phyloP scores from a whole-genome alignment of 2,888 invertebrate genomes.

The Apoda limacodes region DNA sequence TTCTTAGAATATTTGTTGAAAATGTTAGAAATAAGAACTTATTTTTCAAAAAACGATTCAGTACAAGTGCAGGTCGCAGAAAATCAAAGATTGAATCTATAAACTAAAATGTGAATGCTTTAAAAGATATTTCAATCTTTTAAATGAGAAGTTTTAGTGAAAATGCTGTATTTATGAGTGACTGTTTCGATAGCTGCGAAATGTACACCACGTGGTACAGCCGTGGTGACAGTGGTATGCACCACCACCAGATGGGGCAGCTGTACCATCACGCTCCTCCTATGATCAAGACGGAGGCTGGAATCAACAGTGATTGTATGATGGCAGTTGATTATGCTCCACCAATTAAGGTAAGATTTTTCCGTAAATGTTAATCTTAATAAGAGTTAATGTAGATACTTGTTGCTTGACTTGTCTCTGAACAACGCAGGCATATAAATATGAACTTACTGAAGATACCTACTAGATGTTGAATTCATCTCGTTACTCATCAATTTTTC shows the following conservation, averaged over 20 bases:
- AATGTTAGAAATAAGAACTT: no score
- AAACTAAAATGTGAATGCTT: no score
- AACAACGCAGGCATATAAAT: neutral
- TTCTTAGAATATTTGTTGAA: no score
- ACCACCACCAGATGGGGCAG: conserved; percentile 66
- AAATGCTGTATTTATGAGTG: conserved; percentile 57
- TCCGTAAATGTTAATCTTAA: no score
- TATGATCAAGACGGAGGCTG: conserved; percentile 72
- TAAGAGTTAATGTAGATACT: conserved; percentile 1
- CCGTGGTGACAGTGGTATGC: conserved; percentile 62
- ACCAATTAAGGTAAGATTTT: conserved; percentile 72
- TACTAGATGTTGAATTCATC: no score
- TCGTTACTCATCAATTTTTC: no score
- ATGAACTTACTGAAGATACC: no score
- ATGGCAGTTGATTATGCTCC: conserved; percentile 74
- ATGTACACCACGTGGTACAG: conserved; percentile 70
- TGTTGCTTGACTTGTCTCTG: neutral
- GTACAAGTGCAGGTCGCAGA: no score
- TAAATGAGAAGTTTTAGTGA: no score
- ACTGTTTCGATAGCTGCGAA: conserved; percentile 51
- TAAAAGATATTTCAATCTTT: no score
- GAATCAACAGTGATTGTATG: conserved; percentile 74
- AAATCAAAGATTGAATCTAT: no score
- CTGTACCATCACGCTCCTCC: conserved; percentile 68
- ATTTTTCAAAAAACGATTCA: no score